These are phyloP conservation scores for Dipodomys ordii DNA, from an alignment of 2,113 vertebrate species.

Conservation along the genomic window DNA sequence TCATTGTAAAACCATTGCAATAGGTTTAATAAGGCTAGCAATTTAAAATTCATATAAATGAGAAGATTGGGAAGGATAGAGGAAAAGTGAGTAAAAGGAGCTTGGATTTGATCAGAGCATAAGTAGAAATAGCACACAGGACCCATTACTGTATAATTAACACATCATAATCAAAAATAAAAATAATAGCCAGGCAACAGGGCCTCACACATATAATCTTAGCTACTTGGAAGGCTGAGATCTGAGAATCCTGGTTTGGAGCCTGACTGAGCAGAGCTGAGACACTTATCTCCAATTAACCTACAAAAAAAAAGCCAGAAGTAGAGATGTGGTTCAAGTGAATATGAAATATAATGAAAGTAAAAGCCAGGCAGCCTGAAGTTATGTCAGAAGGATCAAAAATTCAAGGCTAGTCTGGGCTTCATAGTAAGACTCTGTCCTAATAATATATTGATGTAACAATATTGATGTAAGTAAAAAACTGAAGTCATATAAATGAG, in stretches of 20 bases:
- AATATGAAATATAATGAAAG: not conserved
- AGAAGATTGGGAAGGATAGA: not conserved
- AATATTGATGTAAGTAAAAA: not conserved
- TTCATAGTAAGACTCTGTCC: not conserved
- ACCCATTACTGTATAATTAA: not conserved
- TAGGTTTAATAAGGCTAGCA: conserved; percentile 45
- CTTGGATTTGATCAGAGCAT: not conserved
- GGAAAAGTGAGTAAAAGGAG: not conserved
- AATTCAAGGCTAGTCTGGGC: not conserved
- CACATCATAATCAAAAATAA: not conserved
- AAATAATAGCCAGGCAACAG: not conserved
- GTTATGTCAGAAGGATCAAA: not conserved
- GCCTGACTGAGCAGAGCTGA: no score
- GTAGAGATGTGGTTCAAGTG: no score
- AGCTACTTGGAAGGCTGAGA: no score
- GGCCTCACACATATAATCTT: no score
- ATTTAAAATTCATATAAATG: not conserved
- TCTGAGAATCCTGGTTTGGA: no score
- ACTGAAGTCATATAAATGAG: not conserved
- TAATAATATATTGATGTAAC: not conserved
- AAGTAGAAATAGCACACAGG: not conserved
- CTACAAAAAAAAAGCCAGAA: no score
- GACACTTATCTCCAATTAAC: no score
- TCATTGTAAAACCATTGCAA: not conserved
- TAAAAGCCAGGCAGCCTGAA: not conserved